Base-by-base conservation (phyloP, 2,888 invertebrate genomes). In the Cantharis rustica region DNA sequence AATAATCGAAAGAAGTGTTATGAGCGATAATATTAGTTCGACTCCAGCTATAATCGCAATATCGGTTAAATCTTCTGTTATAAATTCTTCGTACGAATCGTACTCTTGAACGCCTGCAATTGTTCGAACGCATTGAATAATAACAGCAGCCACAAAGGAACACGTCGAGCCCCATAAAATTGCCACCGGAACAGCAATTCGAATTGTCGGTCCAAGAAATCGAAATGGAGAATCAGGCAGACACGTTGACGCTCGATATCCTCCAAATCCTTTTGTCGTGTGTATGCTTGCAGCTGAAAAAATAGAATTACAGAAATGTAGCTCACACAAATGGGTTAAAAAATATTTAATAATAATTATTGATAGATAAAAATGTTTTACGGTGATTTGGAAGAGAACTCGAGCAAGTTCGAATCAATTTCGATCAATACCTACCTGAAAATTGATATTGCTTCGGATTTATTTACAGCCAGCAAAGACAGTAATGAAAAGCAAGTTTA, bases 251-350 rank as follows among this genome's bases (percentile, higher is more conserved):
- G 86, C 83, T 31, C 84, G 82, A 75, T 88, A 87, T 10, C 88
- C 88, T 7, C 86, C 86, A 82, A 87, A 88, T 7, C 88, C 87
- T 73, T 91, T 89, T 7, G 91, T 91, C 20, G 91, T 91, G 85
- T 92, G 92, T 79, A 92, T 91, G 69, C 92, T 92, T 20, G 90
- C 90, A 17, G 91, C 92, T 92, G 85, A 16, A 84, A 85, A 75
- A 74, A 64, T 72, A 77, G 76, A 77, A 75, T 73, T 15, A 69
- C 1, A 47, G n/a, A 47, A 47, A 47, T 31, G n/a, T 47, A 9
- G 7, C 47, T 47, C 2, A n/a, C n/a, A 31, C 1, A n/a, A 47
- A 47, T 3, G 5, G n/a, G n/a, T 31, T 4, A 47, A 47, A n/a
- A 7, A 31, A 31, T 1, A 10, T 31, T 13, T 0, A 13, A 13